Evolutionary conservation across 2,113 vertebrate species (phyloP).

Genomic region (Brachirus orientalis): DNA sequence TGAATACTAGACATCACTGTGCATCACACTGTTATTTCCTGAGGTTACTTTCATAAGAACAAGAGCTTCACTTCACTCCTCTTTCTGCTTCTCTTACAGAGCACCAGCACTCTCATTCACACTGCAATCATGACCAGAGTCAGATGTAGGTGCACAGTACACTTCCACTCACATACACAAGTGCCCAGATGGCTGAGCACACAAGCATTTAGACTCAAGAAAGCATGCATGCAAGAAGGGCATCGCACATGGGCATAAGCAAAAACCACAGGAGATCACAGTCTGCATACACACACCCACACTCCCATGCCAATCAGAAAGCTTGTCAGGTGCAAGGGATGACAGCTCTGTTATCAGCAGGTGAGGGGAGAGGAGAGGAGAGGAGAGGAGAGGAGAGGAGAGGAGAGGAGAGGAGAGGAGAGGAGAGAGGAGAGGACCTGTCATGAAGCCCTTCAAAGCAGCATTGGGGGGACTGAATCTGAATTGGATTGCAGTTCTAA

Average conservation of each 20-base stretch:
- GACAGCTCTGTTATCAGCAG: constrained; percentile 75
- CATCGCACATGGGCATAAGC: constrained; percentile 28
- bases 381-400: constrained; percentile 3
- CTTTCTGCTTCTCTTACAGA: constrained; percentile 23
- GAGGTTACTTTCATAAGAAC: constrained; percentile 28
- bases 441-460: constrained; percentile 64
- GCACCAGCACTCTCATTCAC: constrained; percentile 19
- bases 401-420: constrained; percentile 4
- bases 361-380: constrained; percentile 33
- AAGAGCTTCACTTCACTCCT: constrained; percentile 31
- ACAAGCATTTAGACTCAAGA: constrained; percentile 23
- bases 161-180: constrained; percentile 12
- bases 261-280: constrained; percentile 24
- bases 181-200: constrained; percentile 46
- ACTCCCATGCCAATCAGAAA: constrained; percentile 53
- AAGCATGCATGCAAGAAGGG: constrained; percentile 6
- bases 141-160: constrained; percentile 14
- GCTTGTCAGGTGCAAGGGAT: constrained; percentile 47
- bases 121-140: constrained; percentile 68
- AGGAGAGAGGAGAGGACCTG: constrained; percentile 50
- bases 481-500: constrained; percentile 65
- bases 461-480: constrained; percentile 45
- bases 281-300: constrained; percentile 27
- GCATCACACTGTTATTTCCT: constrained; percentile 2
- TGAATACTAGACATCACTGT: constrained; percentile 25